These are phyloP conservation scores for Euborellia annulipes DNA, from an alignment of 1,140 invertebrate genomes.

Conservation along the genomic window DNA sequence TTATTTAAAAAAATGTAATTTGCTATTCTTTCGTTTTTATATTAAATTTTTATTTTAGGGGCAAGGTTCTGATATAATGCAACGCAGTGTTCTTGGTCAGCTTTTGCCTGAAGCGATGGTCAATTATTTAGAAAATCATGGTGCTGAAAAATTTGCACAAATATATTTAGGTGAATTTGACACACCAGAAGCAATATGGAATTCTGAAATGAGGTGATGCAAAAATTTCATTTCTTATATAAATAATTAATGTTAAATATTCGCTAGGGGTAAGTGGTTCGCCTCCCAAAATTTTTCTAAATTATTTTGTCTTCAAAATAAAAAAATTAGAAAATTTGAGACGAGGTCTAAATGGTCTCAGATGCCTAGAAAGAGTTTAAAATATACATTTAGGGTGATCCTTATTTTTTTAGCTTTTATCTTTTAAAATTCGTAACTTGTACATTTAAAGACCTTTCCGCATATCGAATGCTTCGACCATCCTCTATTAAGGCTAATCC, in stretches of 20 bases:
- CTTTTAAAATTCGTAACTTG: too few species aligned
- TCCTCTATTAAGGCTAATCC: too few species aligned
- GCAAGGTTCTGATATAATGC: conserved; percentile 59
- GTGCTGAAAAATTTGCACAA: conserved; percentile 94
- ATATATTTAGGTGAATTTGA: conserved; percentile 99
- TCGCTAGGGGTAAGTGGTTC: too few species aligned
- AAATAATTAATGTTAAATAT: too few species aligned
- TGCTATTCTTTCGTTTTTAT: conserved; percentile 3
- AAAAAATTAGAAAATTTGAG: too few species aligned
- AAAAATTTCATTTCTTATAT: not conserved
- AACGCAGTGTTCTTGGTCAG: conserved; percentile 76
- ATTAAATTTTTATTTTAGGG: conserved; percentile 25
- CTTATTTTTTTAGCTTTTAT: too few species aligned
- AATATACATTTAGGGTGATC: too few species aligned
- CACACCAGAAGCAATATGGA: conserved; percentile 96
- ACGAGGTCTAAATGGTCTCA: too few species aligned
- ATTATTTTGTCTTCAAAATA: conserved; percentile 4
- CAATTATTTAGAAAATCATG: conserved; percentile 96
- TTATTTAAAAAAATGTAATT: conserved; percentile 2
- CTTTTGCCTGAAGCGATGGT: conserved; percentile 98
- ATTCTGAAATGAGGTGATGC: conserved; percentile 65
- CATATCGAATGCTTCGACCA: too few species aligned
- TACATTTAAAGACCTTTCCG: too few species aligned
- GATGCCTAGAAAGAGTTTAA: too few species aligned
- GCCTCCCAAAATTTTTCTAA: too few species aligned